These are phyloP conservation scores for Gymnorhina tibicen DNA, from an alignment of 2,113 vertebrate genomes.

Conservation along the genomic window DNA sequence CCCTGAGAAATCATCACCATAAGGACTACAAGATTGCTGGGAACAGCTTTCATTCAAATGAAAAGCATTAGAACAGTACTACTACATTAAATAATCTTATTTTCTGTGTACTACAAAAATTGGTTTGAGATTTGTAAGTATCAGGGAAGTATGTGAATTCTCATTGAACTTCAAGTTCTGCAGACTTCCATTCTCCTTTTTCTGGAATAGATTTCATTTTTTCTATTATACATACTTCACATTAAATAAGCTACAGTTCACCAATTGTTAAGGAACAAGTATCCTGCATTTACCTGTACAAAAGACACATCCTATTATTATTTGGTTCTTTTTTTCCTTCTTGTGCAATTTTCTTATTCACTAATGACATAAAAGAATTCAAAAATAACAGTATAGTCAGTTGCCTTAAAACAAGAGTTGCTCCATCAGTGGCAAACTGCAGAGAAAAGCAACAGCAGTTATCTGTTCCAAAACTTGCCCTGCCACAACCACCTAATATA, in stretches of 20 bases:
- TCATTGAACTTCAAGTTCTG: neutral
- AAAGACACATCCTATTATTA: neutral
- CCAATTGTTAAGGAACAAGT: neutral
- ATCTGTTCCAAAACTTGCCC: neutral
- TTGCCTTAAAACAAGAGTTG: neutral
- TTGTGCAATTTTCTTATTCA: fast-evolving
- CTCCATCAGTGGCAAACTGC: neutral
- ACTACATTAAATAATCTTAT: neutral
- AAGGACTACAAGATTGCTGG: neutral
- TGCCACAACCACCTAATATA: neutral
- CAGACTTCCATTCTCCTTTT: neutral
- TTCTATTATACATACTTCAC: neutral
- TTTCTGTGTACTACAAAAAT: neutral
- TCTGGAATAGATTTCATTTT: neutral
- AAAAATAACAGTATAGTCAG: neutral
- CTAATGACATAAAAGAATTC: neutral
- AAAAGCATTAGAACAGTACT: neutral
- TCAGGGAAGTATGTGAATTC: neutral
- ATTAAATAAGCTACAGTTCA: neutral
- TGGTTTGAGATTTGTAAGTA: neutral
- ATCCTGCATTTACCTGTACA: neutral
- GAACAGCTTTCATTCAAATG: neutral
- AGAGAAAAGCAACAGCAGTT: neutral
- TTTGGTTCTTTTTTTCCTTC: neutral
- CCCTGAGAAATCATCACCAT: neutral